Base-by-base conservation (phyloP, 2,888 invertebrate genomes). In the Tachina grossa region DNA sequence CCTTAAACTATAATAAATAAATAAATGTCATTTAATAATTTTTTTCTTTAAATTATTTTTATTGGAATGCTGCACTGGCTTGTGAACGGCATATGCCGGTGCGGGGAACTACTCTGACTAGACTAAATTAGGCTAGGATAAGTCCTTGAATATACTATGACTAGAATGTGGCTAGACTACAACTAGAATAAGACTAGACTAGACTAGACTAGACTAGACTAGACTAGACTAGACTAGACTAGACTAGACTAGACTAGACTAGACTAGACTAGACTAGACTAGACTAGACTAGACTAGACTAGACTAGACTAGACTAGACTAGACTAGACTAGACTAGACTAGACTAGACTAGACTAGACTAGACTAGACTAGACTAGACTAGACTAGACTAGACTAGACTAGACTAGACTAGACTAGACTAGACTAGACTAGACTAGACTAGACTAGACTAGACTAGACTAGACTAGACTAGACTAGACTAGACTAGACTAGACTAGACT, bases 1-100 rank as follows among this genome's bases (percentile, higher is more conserved):
- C 75, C 75, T 75, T 43, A 75, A 75, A 31, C 63, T 63, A 61
- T 51, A 19, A 16, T 53, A 61, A 63, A 75, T 75, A 75, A 75
- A 63, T 22, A 63, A 75, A 75, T 75, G 61, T 61, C 61, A 74
- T 74, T 74, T 74, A 22, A n/a, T 39, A 51, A 19, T 22, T 19
- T 61, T 51, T 51, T 45, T 1, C 13, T 39, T 57, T n/a, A 55
- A 6, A 31, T 31, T 14, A 16, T 9, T 55, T 41, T 22, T 13
- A 43, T 14, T 59, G 39, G 14, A 6, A 39, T 0, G 6, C 45
- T n/a, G 31, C 31, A n/a, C n/a, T 10, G 47, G 2, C 0, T 22
- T 57, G 1, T 22, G 22, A 9, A 71, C 1, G 6, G 57, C 14
- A 10, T n/a, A 10, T 47, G 45, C 10, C 8, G 59, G 2, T 6